These are phyloP conservation scores for Drosophila funebris DNA, from an alignment of 1,140 invertebrate genomes.

Conservation along the genomic window DNA sequence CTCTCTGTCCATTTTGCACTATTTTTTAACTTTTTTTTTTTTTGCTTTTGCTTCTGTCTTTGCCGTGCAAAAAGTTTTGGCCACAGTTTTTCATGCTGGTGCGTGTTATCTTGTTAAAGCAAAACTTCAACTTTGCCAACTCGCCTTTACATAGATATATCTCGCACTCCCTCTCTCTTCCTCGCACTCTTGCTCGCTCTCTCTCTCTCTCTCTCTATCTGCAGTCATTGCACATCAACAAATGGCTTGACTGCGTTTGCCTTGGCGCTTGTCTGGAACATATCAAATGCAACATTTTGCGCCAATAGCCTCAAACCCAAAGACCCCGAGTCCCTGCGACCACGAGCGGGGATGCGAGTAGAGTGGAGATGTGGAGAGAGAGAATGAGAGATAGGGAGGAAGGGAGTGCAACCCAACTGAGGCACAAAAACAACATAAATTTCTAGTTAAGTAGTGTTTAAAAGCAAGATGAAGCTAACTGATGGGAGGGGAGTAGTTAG, in stretches of 20 bases:
- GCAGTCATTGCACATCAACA: slow-evolving; percentile 57
- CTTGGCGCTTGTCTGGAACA: slow-evolving; percentile 71
- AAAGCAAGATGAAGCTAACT: slow-evolving; percentile 69
- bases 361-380: neutral
- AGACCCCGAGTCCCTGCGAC: neutral
- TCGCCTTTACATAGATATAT: slow-evolving; percentile 64
- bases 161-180: neutral
- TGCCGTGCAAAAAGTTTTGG: slow-evolving; percentile 67
- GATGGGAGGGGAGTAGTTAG: slow-evolving; percentile 21
- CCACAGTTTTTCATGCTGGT: slow-evolving; percentile 80
- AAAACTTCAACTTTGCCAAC: slow-evolving; percentile 80
- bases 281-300: slow-evolving; percentile 80
- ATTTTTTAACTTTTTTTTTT: slow-evolving; percentile 17
- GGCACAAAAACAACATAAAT: slow-evolving; percentile 79
- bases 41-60: slow-evolving; percentile 6
- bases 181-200: neutral
- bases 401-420: slow-evolving; percentile 18
- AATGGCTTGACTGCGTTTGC: slow-evolving; percentile 57
- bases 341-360: neutral
- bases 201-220: neutral
- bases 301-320: slow-evolving; percentile 52
- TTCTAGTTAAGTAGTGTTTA: slow-evolving; percentile 82
- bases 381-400: neutral
- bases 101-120: slow-evolving; percentile 81
- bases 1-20: neutral